Conservation (phyloP, 2,113 vertebrate species). For the Centropus bengalensis region DNA sequence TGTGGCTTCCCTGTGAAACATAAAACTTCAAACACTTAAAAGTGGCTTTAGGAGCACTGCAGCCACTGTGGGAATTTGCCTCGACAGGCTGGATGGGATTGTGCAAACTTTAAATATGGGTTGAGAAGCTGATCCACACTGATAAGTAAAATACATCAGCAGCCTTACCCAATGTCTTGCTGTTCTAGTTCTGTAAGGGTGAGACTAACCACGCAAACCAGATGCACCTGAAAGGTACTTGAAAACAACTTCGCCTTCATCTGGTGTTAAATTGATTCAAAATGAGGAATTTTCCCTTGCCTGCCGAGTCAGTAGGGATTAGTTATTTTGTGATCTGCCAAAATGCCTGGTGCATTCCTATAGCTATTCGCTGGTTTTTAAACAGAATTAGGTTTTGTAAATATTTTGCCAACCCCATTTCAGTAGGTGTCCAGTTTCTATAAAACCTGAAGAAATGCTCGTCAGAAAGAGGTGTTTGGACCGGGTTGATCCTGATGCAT, state of each 20-base stretch:
- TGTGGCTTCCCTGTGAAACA: not conserved
- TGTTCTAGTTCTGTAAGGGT: not conserved
- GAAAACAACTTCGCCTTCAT: constrained; percentile 2
- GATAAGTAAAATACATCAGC: not conserved
- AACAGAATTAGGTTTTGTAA: constrained; percentile 34
- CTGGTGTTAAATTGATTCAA: not conserved
- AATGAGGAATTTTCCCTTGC: constrained; percentile 12
- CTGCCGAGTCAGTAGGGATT: not conserved
- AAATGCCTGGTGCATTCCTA: constrained; percentile 51
- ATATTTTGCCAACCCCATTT: constrained; percentile 33
- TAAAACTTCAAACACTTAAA: not conserved
- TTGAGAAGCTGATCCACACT: not conserved
- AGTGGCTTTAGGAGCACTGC: not conserved
- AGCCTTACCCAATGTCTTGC: not conserved
- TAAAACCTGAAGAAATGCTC: not conserved
- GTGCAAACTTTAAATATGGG: not conserved
- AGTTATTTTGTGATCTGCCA: constrained; percentile 17
- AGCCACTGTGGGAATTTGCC: not conserved
- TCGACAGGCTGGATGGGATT: not conserved
- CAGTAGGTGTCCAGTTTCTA: constrained; percentile 28
- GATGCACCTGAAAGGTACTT: not conserved
- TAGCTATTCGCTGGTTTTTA: constrained; percentile 30
- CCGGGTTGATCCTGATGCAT: not conserved
- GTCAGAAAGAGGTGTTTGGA: not conserved
- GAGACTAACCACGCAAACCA: not conserved